phyloP scores from a whole-genome alignment of 2,888 invertebrate species.

The Stegana nigrithorax region DNA sequence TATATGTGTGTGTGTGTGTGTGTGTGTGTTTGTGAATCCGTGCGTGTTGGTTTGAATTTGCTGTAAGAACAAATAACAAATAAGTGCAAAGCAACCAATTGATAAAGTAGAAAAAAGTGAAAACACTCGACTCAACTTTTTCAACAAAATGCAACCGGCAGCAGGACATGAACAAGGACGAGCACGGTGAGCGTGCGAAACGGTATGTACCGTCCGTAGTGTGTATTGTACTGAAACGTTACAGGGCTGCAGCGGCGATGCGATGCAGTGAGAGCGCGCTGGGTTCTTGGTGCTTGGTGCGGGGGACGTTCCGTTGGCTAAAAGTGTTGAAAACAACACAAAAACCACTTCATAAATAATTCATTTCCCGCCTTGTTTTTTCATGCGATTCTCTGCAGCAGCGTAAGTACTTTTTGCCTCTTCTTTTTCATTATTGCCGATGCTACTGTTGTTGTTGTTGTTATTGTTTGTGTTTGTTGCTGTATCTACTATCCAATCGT shows the following conservation, averaged over 20 bases:
- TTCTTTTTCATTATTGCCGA: too few relatives aligned
- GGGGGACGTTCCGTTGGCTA: too few relatives aligned
- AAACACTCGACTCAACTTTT: neutral
- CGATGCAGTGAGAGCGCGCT: too few relatives aligned
- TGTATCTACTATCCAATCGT: neutral
- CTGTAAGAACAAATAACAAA: slow-evolving; percentile 55
- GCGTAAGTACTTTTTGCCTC: too few relatives aligned
- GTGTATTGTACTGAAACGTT: too few relatives aligned
- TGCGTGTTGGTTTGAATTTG: slow-evolving; percentile 27
- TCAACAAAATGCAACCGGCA: slow-evolving; percentile 23
- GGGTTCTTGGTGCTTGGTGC: too few relatives aligned
- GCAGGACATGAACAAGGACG: slow-evolving; percentile 21
- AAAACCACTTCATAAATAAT: slow-evolving; percentile 68
- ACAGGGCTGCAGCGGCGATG: too few relatives aligned
- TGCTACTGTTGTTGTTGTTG: neutral
- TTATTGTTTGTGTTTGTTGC: neutral
- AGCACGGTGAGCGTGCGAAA: slow-evolving; percentile 6
- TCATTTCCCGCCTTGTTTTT: slow-evolving; percentile 63
- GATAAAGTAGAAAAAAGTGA: slow-evolving; percentile 53
- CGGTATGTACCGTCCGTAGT: slow-evolving; percentile 18
- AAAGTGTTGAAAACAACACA: slow-evolving; percentile 33
- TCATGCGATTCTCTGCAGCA: slow-evolving; percentile 31
- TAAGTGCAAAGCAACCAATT: slow-evolving; percentile 60
- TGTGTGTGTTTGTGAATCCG: slow-evolving; percentile 13
- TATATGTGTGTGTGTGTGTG: slow-evolving; percentile 20